Conservation (phyloP, 2,113 vertebrate genomes). For the Ibidorhyncha struthersii region DNA sequence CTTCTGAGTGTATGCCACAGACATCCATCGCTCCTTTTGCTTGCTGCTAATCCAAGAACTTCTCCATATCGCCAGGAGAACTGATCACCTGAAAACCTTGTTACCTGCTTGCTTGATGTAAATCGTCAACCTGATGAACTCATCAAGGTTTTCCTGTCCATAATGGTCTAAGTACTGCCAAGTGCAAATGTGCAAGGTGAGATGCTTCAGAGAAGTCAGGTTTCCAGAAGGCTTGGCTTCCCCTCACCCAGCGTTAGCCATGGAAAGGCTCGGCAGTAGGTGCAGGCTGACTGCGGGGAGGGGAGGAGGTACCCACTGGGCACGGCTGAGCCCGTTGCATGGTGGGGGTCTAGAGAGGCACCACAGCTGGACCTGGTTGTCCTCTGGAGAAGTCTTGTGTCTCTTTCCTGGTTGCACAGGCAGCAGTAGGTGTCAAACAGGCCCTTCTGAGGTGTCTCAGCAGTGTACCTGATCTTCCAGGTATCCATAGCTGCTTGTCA, state of each 20-base stretch:
- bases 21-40: background rate
- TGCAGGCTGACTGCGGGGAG: fast-evolving
- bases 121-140: background rate
- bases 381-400: background rate
- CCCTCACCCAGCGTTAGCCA: fast-evolving
- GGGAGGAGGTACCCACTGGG: background rate
- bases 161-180: background rate
- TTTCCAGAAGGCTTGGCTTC: background rate
- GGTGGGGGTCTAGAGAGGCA: background rate
- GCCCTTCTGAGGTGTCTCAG: background rate
- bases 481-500: background rate
- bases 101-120: background rate
- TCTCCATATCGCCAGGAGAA: background rate
- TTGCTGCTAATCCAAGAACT: background rate
- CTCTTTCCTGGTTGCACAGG: background rate
- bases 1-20: background rate
- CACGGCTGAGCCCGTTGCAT: background rate
- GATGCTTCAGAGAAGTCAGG: background rate
- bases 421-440: background rate
- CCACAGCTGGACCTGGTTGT: background rate
- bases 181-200: background rate
- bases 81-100: background rate
- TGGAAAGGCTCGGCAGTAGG: background rate
- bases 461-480: background rate
- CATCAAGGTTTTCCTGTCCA: background rate